Conservation (phyloP, 2,888 invertebrate genomes). For the Epiblema foenella region DNA sequence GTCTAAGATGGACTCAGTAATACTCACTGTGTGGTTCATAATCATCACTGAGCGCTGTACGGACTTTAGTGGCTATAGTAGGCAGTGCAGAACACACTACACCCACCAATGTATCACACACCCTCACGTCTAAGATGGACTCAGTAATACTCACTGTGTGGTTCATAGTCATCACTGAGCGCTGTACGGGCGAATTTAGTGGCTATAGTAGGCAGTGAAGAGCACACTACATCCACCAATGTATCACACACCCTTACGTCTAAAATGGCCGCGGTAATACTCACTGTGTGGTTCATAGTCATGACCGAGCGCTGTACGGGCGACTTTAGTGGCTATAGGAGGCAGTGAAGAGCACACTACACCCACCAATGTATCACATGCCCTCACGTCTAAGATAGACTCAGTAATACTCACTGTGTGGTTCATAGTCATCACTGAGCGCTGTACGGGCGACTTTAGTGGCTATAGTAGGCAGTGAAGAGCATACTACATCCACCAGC, state of each 20-base stretch:
- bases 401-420: neutral
- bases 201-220: conserved; percentile 79
- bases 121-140: too few relatives aligned
- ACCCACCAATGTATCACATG: too few relatives aligned
- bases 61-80: conserved; percentile 70
- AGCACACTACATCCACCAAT: conserved; percentile 54
- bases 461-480: conserved; percentile 79
- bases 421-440: conserved; percentile 50
- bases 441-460: conserved; percentile 70
- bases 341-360: conserved; percentile 49
- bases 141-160: too few relatives aligned
- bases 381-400: too few relatives aligned
- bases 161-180: conserved; percentile 52
- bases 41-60: conserved; percentile 54
- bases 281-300: conserved; percentile 48
- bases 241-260: too few relatives aligned
- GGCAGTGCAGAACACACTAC: conserved; percentile 75
- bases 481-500: conserved; percentile 54
- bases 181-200: conserved; percentile 68
- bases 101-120: too few relatives aligned
- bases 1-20: too few relatives aligned
- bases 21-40: too few relatives aligned
- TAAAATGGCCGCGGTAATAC: too few relatives aligned
- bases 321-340: conserved; percentile 74
- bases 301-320: conserved; percentile 58